phyloP scores from a whole-genome alignment of 35 echinoderm and acorn worm genomes.

The Ophiothrix spiculata region DNA sequence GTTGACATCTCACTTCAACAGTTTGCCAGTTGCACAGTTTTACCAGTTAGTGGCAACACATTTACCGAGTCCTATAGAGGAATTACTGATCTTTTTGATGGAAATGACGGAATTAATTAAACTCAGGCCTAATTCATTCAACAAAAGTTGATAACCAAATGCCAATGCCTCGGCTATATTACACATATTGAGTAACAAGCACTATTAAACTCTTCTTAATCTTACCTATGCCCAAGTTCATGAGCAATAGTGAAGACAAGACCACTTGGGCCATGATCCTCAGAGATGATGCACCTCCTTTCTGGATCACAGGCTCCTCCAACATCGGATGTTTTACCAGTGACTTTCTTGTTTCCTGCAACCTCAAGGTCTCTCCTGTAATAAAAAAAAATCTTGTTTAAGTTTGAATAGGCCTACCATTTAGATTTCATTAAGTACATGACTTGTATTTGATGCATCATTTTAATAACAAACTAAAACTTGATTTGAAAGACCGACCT shows the following conservation, averaged over 20 bases:
- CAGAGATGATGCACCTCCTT: constrained; percentile 55
- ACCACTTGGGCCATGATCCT: constrained; percentile 72
- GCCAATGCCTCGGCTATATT: too few species aligned
- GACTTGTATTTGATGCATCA: neutral
- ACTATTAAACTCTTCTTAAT: neutral
- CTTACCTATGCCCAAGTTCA: constrained; percentile 80
- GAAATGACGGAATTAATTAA: too few species aligned
- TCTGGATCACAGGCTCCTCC: constrained; percentile 65
- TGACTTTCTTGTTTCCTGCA: constrained; percentile 52
- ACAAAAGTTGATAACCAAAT: too few species aligned
- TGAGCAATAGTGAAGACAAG: constrained; percentile 71
- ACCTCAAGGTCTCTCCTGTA: constrained; percentile 55
- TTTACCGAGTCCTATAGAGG: too few species aligned
- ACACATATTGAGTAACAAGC: too few species aligned
- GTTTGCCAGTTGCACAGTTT: too few species aligned
- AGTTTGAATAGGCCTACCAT: neutral
- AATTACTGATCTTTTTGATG: too few species aligned
- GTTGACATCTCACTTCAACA: too few species aligned
- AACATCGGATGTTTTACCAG: constrained; percentile 66
- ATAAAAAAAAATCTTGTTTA: neutral
- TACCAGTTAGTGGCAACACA: too few species aligned
- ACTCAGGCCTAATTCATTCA: too few species aligned
- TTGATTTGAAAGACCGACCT: too few species aligned
- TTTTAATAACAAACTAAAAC: too few species aligned
- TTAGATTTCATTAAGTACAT: neutral